Percentiles rank a stretch among this genome's conserved stretches.
Evolutionary conservation across 2,888 invertebrate species (phyloP).

Genomic region (Leptura quadrifasciata): DNA sequence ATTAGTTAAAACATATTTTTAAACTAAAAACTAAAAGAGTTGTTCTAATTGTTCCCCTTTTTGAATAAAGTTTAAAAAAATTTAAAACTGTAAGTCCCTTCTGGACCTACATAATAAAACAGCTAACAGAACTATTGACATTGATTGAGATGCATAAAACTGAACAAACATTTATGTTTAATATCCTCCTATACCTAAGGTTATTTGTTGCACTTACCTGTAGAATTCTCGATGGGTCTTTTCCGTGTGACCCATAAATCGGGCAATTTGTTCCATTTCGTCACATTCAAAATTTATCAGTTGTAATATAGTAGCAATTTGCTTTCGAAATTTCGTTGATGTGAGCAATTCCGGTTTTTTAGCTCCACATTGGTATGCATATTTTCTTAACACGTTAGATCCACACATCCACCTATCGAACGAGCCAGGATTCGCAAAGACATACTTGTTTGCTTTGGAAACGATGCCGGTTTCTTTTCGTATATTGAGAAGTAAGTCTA

Average conservation of each 20-base stretch:
- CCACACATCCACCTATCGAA: conserved; percentile 53
- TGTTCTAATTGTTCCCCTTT: too few relatives aligned
- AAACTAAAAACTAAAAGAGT: too few relatives aligned
- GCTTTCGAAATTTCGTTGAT: conserved; percentile 43
- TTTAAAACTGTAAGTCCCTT: too few relatives aligned
- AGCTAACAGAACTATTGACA: too few relatives aligned
- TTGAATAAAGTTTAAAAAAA: too few relatives aligned
- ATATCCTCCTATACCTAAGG: not conserved
- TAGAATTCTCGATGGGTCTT: conserved; percentile 45
- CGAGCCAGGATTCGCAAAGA: conserved; percentile 54
- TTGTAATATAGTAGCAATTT: conserved; percentile 46
- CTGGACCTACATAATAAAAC: too few relatives aligned
- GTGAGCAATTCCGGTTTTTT: conserved; percentile 53
- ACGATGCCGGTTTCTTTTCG: conserved; percentile 44
- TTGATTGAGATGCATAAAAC: too few relatives aligned
- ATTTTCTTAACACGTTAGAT: conserved; percentile 43
- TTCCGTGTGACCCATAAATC: conserved; percentile 48
- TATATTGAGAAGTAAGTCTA: conserved; percentile 35
- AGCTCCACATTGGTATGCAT: conserved; percentile 47
- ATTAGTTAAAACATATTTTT: too few relatives aligned
- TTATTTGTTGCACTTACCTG: conserved; percentile 33
- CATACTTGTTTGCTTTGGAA: conserved; percentile 51
- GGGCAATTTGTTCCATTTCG: conserved; percentile 45
- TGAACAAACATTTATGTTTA: not conserved
- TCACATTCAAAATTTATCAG: conserved; percentile 37